These are phyloP conservation scores for Calosoma granatense DNA, from an alignment of 1,140 invertebrate genomes.

Conservation along the genomic window DNA sequence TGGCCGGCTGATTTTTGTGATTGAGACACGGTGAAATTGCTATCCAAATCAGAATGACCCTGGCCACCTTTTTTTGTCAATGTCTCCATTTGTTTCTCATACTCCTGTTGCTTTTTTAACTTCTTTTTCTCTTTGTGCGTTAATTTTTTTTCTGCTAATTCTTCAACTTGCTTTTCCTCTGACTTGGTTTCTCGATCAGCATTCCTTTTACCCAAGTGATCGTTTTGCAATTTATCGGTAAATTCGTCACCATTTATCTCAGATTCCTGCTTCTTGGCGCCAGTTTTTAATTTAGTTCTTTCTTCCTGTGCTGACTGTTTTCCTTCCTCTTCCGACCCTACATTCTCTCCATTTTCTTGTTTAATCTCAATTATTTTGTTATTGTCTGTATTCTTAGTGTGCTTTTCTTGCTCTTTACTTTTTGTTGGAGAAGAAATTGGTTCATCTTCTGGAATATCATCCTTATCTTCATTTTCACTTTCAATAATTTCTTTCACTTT, in stretches of 20 bases:
- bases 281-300: constrained; percentile 10
- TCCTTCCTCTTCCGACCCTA: constrained; percentile 10
- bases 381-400: background rate
- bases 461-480: constrained; percentile 7
- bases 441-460: background rate
- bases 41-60: constrained; percentile 78
- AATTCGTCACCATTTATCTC: background rate
- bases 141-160: constrained; percentile 54
- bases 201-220: background rate
- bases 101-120: constrained; percentile 84
- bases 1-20: constrained; percentile 79
- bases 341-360: constrained; percentile 11
- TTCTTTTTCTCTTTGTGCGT: constrained; percentile 95
- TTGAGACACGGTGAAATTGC: constrained; percentile 95
- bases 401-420: background rate
- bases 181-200: constrained; percentile 15
- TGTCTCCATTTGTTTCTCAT: constrained; percentile 82
- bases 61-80: constrained; percentile 80
- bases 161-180: too few relatives aligned
- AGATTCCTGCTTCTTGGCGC: too few relatives aligned
- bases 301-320: constrained; percentile 6
- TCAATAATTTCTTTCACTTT: constrained; percentile 17
- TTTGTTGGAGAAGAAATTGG: background rate
- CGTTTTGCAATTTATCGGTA: background rate
- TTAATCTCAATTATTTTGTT: background rate